Base-by-base conservation (phyloP, 2,113 vertebrate genomes). In the Pelobates fuscus region DNA sequence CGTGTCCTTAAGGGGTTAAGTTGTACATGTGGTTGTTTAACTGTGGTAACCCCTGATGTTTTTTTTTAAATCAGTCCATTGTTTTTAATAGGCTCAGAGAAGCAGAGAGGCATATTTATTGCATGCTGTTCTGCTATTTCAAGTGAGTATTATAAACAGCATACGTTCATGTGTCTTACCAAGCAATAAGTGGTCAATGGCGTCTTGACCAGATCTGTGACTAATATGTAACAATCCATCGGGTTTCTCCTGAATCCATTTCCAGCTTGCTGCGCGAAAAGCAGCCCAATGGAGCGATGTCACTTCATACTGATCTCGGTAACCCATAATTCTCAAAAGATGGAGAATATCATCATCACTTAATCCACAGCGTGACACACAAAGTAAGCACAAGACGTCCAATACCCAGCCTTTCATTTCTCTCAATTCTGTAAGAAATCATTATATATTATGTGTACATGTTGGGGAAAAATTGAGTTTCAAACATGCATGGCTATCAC, bases 211-310 rank as follows among this genome's bases (percentile, higher is more conserved):
- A 1, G 87, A 82, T 57, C 82, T 80, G 66, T 86, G 71, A 63
- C 10, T 1, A 65, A 89, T 80, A 52, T 52, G 77, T 20, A 86
- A 76, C 8, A 60, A 59, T 6, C 73, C 62, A 0, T n/a, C 70
- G 1, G 62, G 68, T 70, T 68, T 82, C 82, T 85, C 82, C 61
- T 74, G 60, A 77, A 89, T 57, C 87, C 84, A 89, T 6, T 58
- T 64, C 5, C 26, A 0, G 59, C 77, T 1, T 27, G 73, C 77
- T 0, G n/a, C 63, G 57, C 78, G 26, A 80, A 85, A 61, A 52
- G 68, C 65, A 14, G 83, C 77, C 87, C 86, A 88, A 71, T 86
- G 82, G 37, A 83, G 11, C 0, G 18, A 4, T 43, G 54, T 71
- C 0, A 82, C 77, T 79, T 70, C 43, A 20, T 21, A 12, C 0